A percentile compares a stretch with the other conserved stretches of the same genome.
phyloP scores from a whole-genome alignment of 2,113 vertebrate genomes.

The Halichoeres trimaculatus region DNA sequence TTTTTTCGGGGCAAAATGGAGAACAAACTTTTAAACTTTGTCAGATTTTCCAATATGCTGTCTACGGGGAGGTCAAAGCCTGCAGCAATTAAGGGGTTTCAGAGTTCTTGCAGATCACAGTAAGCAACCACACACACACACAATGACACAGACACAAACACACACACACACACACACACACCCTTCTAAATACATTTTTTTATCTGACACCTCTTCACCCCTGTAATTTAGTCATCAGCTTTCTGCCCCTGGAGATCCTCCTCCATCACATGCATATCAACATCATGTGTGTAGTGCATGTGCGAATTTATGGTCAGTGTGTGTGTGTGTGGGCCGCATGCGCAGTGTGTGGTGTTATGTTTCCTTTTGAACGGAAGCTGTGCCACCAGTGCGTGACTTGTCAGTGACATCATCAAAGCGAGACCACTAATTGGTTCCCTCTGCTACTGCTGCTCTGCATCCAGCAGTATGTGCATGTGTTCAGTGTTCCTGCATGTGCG shows the following conservation, averaged over 20 bases:
- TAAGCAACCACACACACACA: neutral
- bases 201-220: constrained; percentile 31
- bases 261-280: constrained; percentile 31
- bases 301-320: constrained; percentile 23
- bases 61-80: no score
- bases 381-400: constrained; percentile 77
- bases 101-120: neutral
- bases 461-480: constrained; percentile 7
- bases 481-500: neutral
- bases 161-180: constrained; percentile 6
- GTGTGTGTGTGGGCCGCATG: neutral
- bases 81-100: no score
- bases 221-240: constrained; percentile 56
- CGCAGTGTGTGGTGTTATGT: constrained; percentile 57
- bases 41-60: neutral
- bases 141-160: constrained; percentile 2
- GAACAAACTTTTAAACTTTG: no score
- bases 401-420: constrained; percentile 86
- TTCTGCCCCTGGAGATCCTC: constrained; percentile 36
- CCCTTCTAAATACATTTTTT: constrained; percentile 11
- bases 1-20: neutral
- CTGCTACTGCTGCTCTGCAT: constrained; percentile 68
- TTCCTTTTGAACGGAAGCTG: constrained; percentile 81
- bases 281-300: constrained; percentile 16
- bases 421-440: constrained; percentile 84